Conservation (phyloP, 2,888 invertebrate species). For the Catocala nupta region DNA sequence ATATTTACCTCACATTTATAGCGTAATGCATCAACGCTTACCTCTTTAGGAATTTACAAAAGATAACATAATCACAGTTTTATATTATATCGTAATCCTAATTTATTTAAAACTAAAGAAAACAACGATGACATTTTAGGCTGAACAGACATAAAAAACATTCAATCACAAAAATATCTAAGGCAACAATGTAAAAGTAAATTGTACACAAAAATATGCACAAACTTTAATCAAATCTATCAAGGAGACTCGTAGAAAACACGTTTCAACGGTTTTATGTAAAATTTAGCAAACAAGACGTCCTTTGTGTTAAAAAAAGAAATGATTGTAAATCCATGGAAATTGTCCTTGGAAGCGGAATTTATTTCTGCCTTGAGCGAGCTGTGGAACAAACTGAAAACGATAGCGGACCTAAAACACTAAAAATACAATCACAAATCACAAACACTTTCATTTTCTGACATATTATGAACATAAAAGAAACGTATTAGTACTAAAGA, state of each 20-base stretch:
- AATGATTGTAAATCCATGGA: conserved; percentile 63
- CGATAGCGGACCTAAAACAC: conserved; percentile 8
- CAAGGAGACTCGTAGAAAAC: conserved; percentile 33
- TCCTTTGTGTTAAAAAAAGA: conserved; percentile 51
- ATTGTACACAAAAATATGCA: conserved; percentile 33
- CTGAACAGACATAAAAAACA: neutral
- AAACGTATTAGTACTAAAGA: no score
- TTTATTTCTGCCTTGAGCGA: conserved; percentile 55
- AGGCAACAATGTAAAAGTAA: conserved; percentile 29
- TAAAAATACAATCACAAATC: no score
- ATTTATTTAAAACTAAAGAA: no score
- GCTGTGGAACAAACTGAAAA: conserved; percentile 28
- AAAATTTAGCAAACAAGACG: conserved; percentile 57
- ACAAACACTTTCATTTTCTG: no score
- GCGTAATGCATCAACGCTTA: no score
- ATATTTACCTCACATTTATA: no score
- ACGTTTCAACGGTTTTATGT: conserved; percentile 46
- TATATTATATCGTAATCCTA: no score
- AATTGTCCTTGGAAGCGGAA: conserved; percentile 56
- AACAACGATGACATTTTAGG: neutral
- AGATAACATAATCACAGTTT: no score
- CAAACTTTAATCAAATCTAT: conserved; percentile 43
- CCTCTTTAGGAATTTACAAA: no score
- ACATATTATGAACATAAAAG: no score
- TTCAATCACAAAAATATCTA: neutral